Evolutionary conservation across 1,140 invertebrate species (phyloP).

Genomic region (Platorchestia sp.): DNA sequence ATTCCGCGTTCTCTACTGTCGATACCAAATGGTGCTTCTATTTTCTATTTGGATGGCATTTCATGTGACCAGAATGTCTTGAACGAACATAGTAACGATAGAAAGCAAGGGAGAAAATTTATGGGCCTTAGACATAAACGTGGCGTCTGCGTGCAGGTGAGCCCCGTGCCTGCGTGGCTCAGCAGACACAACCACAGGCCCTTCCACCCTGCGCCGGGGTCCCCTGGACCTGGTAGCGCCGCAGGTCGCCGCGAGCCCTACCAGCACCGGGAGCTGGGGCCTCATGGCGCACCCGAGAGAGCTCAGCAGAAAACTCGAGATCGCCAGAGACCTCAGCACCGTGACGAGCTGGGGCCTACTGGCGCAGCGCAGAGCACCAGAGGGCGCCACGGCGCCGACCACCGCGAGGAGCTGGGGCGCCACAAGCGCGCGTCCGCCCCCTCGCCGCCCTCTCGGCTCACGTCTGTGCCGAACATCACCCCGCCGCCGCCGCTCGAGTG

Average conservation of each 20-base stretch:
- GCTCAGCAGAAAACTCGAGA: neutral
- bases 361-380: too few species aligned
- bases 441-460: neutral
- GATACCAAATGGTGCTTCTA: too few species aligned
- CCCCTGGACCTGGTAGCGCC: neutral
- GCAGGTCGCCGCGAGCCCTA: neutral
- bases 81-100: too few species aligned
- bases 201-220: neutral
- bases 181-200: neutral
- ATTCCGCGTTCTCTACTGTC: too few species aligned
- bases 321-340: neutral
- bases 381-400: neutral
- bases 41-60: too few species aligned
- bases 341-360: too few species aligned
- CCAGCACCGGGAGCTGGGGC: too few species aligned
- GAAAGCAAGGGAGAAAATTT: too few species aligned
- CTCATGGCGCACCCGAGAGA: neutral
- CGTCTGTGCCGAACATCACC: neutral
- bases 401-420: neutral
- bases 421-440: neutral
- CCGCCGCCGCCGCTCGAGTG: neutral
- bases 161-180: constrained; percentile 36
- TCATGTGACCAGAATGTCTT: too few species aligned
- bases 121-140: too few species aligned
- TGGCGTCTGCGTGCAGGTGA: neutral